Base-by-base conservation (phyloP, 2,888 invertebrate species). In the Cephalotes varians region DNA sequence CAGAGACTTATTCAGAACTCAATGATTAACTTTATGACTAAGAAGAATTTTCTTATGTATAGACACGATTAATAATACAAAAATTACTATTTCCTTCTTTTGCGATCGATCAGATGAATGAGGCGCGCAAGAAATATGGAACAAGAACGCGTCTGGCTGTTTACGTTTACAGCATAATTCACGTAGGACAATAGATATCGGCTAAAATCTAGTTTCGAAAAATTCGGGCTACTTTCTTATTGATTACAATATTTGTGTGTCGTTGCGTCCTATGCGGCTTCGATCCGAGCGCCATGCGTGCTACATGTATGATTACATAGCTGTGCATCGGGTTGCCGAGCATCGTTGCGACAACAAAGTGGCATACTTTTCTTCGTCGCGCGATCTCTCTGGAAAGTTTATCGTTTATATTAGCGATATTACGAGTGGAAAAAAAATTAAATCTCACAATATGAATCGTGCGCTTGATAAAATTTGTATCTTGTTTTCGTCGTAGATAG, bases 271-370 rank as follows among this genome's bases (percentile, higher is more conserved):
- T 64, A 25, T 34, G 74, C 18, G 25, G 34, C 49, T 74, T 74
- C 49, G 74, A 64, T 74, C 64, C 62, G 10, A 34, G 60, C 47
- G 31, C 21, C 74, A 25, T 37, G 72, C 72, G n/a, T 40, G 56
- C 40, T 56, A 28, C 72, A 31, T 58, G 58, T 25, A 47, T 34
- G 60, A 49, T 74, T 74, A 74, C 47, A 62, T 37, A 64, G 74
- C 64, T 49, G 49, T 74, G 15, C 25, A 74, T 62, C 51, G 64
- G 49, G 74, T 74, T 64, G 74, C 54, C 37, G 25, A 37, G 71
- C 74, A 49, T 37, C 21, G 10, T 25, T 28, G 47, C 25, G 18
- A 64, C n/a, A 74, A 74, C 49, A 44, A 64, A 44, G 44, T 47
- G 44, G 31, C 31, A 21, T 25, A 51, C 25, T 49, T 74, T 34